phyloP scores from a whole-genome alignment of 2,113 vertebrate genomes.

The Callocephalon fimbriatum region DNA sequence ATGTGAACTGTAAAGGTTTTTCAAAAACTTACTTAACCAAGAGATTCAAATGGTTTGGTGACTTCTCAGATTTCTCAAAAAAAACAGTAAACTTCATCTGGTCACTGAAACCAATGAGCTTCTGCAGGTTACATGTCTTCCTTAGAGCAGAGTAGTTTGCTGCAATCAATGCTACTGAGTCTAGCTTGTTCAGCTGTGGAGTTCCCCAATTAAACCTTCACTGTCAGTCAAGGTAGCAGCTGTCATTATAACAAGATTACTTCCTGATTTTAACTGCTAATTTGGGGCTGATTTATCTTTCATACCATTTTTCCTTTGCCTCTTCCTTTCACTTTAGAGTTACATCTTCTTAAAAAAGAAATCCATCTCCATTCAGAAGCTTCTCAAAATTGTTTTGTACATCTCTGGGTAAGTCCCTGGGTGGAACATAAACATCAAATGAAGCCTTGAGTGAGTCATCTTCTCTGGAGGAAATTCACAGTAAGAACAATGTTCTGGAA shows the following conservation, averaged over 20 bases:
- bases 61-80: background rate
- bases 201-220: background rate
- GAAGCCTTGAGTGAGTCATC: background rate
- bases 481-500: constrained; percentile 22
- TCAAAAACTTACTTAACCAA: background rate
- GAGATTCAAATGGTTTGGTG: background rate
- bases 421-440: background rate
- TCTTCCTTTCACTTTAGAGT: background rate
- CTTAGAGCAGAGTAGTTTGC: background rate
- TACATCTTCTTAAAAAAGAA: background rate
- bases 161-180: background rate
- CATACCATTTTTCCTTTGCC: background rate
- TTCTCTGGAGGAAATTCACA: constrained; percentile 3
- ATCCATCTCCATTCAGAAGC: background rate
- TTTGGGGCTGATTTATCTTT: background rate
- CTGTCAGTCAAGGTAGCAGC: background rate
- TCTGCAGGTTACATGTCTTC: background rate
- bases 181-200: background rate
- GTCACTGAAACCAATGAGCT: background rate
- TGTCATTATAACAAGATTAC: background rate
- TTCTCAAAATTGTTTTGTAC: background rate
- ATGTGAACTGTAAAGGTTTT: background rate
- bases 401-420: background rate
- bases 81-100: background rate
- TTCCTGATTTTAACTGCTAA: background rate